Conservation (phyloP, 2,888 invertebrate species). For the Fragum whitleyi region DNA sequence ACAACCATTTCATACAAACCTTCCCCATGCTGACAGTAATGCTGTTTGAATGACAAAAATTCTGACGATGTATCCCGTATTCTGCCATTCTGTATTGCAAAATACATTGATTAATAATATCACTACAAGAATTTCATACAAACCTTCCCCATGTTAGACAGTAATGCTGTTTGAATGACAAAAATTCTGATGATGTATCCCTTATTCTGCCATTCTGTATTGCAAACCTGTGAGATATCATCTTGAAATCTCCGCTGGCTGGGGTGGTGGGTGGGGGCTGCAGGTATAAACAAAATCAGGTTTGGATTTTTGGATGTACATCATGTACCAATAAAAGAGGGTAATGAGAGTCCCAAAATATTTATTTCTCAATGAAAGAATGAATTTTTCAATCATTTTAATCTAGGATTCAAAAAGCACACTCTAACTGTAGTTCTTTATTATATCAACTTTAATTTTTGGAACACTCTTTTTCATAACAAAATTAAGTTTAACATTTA, state of each 20-base stretch:
- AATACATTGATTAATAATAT: too few relatives aligned
- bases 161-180: conserved; percentile 84
- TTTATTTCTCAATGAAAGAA: too few relatives aligned
- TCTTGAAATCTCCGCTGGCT: conserved; percentile 81
- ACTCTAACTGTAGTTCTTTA: too few relatives aligned
- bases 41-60: conserved; percentile 83
- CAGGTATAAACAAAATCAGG: background rate
- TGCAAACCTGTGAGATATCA: conserved; percentile 80
- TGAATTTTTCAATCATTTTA: too few relatives aligned
- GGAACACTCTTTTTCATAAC: too few relatives aligned
- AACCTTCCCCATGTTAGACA: conserved; percentile 84
- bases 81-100: conserved; percentile 83
- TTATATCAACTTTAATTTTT: too few relatives aligned
- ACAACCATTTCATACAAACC: conserved; percentile 71
- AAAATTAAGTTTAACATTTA: too few relatives aligned
- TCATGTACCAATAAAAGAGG: background rate
- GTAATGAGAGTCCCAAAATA: too few relatives aligned
- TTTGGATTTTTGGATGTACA: too few relatives aligned
- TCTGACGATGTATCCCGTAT: conserved; percentile 79
- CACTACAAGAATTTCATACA: background rate
- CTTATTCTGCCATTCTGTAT: conserved; percentile 83
- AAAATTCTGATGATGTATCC: conserved; percentile 80
- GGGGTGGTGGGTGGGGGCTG: conserved; percentile 85
- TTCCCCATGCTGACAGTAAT: conserved; percentile 84
- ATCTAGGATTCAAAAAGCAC: too few relatives aligned